Evolutionary conservation across 2,888 invertebrate genomes (phyloP), one percentile per base, ranked within the genome.

Genomic region (Catocala nupta): DNA sequence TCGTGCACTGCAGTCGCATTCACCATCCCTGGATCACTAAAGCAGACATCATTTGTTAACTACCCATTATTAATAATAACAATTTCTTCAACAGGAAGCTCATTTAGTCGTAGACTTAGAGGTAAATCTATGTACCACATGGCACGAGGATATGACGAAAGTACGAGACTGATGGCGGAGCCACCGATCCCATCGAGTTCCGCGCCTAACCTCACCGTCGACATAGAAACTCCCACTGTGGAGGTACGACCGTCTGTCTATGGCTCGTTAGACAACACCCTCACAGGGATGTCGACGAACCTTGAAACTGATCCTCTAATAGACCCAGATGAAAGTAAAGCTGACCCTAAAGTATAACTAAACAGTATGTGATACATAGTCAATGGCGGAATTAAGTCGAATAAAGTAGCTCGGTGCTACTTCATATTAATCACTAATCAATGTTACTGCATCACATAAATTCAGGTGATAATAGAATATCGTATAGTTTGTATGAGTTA

Each of bases 41-140:
- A 4, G 25, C 25, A 25, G 25, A 25, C 25, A 25, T 25, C 1
- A 25, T 25, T 25, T 25, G 4, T 25, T 25, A 3, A 25, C 3
- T 25, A 25, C 25, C 25, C 4, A 25, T 25, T 25, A 25, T 25
- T 25, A 25, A 25, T 25, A 25, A 25, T 1, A 16, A 16, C 16
- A 25, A 25, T 25, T 39, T 39, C 6, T 9, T 9, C 33, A 9
- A 58, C 85, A 96, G 96, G 96, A 73, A 97, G 97, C 78, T 96
- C 97, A 12, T 95, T 97, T 71, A 97, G 97, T 83, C 95, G 97
- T 49, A 94, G 97, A 68, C 96, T 97, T 71, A 95, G 97, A 57
- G 97, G 97, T n/a, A 96, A 97, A 71, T 96, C 96, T 54, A 96
- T 95, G 90, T 97, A 97, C 87, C 96, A 96, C 73, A 95, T 97